A percentile compares a stretch with the other conserved stretches of the same genome.
These are phyloP conservation scores for Andrena cerasifolii DNA, from an alignment of 1,140 invertebrate genomes.

Conservation along the genomic window DNA sequence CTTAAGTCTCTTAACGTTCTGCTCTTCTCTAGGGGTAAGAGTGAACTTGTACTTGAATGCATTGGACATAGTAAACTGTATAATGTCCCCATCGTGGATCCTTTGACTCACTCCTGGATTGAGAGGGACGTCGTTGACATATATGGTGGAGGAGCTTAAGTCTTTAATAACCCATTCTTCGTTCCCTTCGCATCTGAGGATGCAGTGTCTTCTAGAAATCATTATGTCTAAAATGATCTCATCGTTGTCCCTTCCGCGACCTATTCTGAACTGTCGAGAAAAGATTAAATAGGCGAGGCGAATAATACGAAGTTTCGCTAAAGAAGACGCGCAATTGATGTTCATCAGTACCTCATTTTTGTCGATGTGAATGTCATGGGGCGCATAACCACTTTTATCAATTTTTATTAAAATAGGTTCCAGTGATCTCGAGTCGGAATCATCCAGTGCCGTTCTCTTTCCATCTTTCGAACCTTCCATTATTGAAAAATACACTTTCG, in stretches of 20 bases:
- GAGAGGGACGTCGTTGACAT: constrained; percentile 79
- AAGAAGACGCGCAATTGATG: background rate
- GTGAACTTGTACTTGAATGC: constrained; percentile 81
- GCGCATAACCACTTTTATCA: constrained; percentile 23
- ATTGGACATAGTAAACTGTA: constrained; percentile 79
- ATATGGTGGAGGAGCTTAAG: constrained; percentile 81
- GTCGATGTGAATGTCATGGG: constrained; percentile 66
- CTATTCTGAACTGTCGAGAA: constrained; percentile 81
- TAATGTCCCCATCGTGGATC: constrained; percentile 79
- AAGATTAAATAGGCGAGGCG: background rate
- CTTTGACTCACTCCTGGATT: constrained; percentile 69
- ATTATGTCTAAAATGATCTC: constrained; percentile 79
- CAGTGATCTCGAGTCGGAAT: constrained; percentile 11
- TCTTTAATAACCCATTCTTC: constrained; percentile 77
- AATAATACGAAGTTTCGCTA: background rate
- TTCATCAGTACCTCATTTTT: constrained; percentile 68
- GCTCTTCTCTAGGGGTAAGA: constrained; percentile 53
- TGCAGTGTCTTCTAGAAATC: constrained; percentile 83
- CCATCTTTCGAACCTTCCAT: constrained; percentile 42
- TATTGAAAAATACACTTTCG: background rate
- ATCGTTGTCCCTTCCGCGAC: constrained; percentile 79
- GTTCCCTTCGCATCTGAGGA: constrained; percentile 74
- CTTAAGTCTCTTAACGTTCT: constrained; percentile 76
- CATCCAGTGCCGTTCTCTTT: constrained; percentile 1
- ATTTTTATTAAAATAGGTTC: constrained; percentile 66